Evolutionary conservation across 2,888 invertebrate species (phyloP), one percentile per base, ranked within the genome.

Genomic region (Deilephila porcellus): DNA sequence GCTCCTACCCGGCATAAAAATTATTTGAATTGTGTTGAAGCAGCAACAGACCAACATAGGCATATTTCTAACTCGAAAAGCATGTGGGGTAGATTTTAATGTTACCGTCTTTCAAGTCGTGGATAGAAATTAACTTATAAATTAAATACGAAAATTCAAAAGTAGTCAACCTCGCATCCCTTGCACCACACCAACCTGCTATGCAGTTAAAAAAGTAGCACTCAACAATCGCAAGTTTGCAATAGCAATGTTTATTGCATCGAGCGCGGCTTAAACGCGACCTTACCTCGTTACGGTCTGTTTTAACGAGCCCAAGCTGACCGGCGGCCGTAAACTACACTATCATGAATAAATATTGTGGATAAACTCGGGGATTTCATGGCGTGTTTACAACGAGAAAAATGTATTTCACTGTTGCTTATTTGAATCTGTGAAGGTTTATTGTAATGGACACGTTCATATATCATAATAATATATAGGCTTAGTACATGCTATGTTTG

Each of bases 211-310:
- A 64, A 64, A 64, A 64, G 20, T 64, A 64, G 64, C 64, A 45
- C 20, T 64, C 20, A 45, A 64, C 20, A 37, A 64, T 64, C 64
- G 37, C 8, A 20, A 37, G 37, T 64, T 64, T 64, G 37, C 45
- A 64, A 67, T 71, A 59, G 59, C 56, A 7, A 34, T 59, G 29
- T 71, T 71, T 34, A 71, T 59, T 59, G 34, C 56, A 56, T n/a
- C n/a, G 56, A 56, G 56, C n/a, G 6, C 56, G 7, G 56, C 34
- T 29, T 34, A 34, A 45, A 60, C 25, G n/a, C 20, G 45, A 34
- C 64, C 45, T 64, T 20, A 37, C 64, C 64, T 64, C 64, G 64
- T 64, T 64, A 64, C 4, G 45, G 45, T 20, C n/a, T 32, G 32
- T 62, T 64, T 37, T 64, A 64, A 64, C 45, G 45, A 45, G 37